Percentiles rank a stretch among this genome's conserved stretches.
Evolutionary conservation across 2,797 vertebrate species (phyloP).

Genomic region (Anisognathus igniventris): DNA sequence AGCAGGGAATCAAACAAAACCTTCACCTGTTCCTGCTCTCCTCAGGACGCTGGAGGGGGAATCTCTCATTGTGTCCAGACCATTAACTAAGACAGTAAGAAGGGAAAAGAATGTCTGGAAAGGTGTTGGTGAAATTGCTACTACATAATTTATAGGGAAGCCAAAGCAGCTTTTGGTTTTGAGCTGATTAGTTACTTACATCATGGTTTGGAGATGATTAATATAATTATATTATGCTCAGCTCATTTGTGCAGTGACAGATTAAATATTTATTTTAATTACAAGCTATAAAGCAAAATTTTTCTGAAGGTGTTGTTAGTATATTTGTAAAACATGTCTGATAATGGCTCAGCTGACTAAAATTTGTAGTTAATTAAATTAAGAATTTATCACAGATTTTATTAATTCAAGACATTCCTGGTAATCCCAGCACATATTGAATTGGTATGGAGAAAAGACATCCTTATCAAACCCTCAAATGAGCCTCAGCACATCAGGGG

Average conservation of each 20-base stretch:
- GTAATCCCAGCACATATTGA: background rate
- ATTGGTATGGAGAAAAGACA: background rate
- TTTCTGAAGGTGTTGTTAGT: background rate
- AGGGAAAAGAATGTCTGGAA: background rate
- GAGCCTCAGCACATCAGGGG: background rate
- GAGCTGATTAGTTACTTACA: background rate
- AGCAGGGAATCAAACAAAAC: background rate
- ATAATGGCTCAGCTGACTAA: background rate
- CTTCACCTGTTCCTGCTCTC: background rate
- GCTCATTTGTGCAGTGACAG: background rate
- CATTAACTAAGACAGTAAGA: background rate
- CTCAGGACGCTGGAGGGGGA: background rate
- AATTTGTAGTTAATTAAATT: background rate
- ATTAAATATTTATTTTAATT: conserved; percentile 41
- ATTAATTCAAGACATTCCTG: background rate
- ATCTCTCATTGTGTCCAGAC: background rate
- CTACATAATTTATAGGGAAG: background rate
- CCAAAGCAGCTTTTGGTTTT: background rate
- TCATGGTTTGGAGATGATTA: conserved; percentile 12
- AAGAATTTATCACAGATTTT: background rate
- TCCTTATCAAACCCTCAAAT: background rate
- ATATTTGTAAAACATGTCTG: background rate
- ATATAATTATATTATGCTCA: background rate
- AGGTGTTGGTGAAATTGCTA: background rate
- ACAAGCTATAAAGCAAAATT: background rate